Conservation (phyloP, 2,113 vertebrate genomes). For the Cyphomyrus plagiostoma region DNA sequence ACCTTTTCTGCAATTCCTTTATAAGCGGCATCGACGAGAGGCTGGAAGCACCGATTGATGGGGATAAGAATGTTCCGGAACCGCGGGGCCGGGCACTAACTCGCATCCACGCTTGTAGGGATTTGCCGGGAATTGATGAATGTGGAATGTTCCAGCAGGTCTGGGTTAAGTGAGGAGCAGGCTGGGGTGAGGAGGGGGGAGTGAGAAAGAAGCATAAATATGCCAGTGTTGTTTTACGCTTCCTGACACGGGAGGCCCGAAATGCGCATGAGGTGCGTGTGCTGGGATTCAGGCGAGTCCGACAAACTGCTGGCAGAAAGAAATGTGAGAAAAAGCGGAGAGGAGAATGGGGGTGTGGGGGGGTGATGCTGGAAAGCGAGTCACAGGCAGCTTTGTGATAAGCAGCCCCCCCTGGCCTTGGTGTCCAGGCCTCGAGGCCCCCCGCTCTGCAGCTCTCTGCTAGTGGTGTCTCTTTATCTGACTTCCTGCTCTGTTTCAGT, state of each 20-base stretch:
- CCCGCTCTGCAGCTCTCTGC: not conserved
- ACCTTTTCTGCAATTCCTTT: not conserved
- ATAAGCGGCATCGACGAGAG: not conserved
- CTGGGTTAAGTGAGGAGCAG: not conserved
- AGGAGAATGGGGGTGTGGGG: too few relatives aligned
- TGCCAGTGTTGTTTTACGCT: not conserved
- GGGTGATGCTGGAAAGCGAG: not conserved
- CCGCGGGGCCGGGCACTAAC: not conserved
- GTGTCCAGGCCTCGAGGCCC: not conserved
- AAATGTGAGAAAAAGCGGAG: not conserved
- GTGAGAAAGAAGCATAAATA: not conserved
- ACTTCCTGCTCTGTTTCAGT: constrained; percentile 22
- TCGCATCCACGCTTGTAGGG: not conserved
- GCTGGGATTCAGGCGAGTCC: constrained; percentile 12
- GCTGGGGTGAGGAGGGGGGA: not conserved
- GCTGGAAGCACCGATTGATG: not conserved
- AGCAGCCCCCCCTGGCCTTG: not conserved
- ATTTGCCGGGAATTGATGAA: constrained; percentile 17
- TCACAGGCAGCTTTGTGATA: not conserved
- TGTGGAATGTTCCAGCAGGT: not conserved
- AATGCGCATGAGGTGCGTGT: not conserved
- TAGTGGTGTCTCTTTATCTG: not conserved
- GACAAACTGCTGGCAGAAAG: not conserved
- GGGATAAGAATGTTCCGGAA: not conserved
- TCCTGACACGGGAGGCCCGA: not conserved